These are phyloP conservation scores for Grapholita molesta DNA, from an alignment of 1,140 invertebrate genomes.

Conservation along the genomic window DNA sequence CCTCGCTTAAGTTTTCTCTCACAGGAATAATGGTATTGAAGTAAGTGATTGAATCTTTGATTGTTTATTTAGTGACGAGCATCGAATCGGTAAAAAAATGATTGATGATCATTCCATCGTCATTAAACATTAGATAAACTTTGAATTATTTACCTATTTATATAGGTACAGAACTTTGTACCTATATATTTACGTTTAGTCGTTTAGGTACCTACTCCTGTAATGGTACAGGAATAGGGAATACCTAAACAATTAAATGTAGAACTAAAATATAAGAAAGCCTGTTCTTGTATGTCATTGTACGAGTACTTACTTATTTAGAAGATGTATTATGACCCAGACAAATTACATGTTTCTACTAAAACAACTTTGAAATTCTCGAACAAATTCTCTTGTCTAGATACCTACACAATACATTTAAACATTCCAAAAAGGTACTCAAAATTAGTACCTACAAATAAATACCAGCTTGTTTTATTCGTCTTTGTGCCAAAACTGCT, in stretches of 20 bases:
- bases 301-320: too few species aligned
- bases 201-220: too few species aligned
- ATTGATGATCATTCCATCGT: too few species aligned
- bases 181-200: too few species aligned
- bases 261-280: too few species aligned
- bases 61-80: background rate
- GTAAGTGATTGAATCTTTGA: background rate
- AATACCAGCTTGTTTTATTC: constrained; percentile 13
- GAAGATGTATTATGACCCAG: background rate
- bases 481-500: background rate
- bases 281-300: background rate
- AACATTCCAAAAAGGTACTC: background rate
- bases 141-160: background rate
- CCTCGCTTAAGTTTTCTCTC: constrained; percentile 33
- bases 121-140: too few species aligned
- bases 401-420: background rate
- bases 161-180: too few species aligned
- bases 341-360: background rate
- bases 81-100: too few species aligned
- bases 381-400: background rate
- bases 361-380: background rate
- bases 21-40: constrained; percentile 34
- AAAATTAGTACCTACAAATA: constrained; percentile 9
- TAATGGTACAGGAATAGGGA: too few species aligned
- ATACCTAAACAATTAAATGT: too few species aligned